Conservation (phyloP, 2,113 vertebrate species). For the Psophia crepitans region DNA sequence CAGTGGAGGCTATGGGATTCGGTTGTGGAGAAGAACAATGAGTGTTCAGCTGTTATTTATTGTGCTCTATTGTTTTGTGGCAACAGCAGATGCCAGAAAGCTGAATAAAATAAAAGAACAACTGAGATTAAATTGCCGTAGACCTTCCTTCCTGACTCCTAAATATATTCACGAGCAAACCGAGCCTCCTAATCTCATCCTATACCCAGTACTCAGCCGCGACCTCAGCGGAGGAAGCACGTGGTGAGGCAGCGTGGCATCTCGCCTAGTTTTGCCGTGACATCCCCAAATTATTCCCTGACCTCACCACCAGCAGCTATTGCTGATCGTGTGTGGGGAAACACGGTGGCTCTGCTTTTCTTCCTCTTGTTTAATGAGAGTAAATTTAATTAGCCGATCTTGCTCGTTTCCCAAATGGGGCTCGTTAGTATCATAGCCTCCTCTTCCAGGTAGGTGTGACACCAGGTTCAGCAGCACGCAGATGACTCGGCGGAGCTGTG, state of each 20-base stretch:
- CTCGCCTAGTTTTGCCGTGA: background rate
- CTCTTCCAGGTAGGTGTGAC: background rate
- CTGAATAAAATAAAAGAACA: conserved; percentile 57
- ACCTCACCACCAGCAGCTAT: background rate
- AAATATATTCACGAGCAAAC: conserved; percentile 21
- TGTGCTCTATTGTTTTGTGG: conserved; percentile 66
- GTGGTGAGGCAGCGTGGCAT: background rate
- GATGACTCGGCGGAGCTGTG: background rate
- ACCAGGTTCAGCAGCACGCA: accelerated
- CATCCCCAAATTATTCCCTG: background rate
- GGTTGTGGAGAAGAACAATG: conserved; percentile 57
- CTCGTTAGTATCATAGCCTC: background rate
- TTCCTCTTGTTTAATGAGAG: background rate
- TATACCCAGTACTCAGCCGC: background rate
- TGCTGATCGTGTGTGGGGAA: background rate
- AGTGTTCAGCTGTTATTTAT: conserved; percentile 66
- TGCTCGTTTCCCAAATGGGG: background rate
- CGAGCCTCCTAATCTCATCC: background rate
- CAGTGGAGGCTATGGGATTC: conserved; percentile 21
- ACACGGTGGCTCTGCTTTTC: background rate
- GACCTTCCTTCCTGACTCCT: conserved; percentile 60
- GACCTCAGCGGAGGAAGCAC: background rate
- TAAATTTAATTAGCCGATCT: conserved; percentile 2
- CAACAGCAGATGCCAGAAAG: conserved; percentile 69
- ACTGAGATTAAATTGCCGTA: conserved; percentile 57